A percentile compares a stretch with the other conserved stretches of the same genome.
Evolutionary conservation across 2,113 vertebrate genomes (phyloP).

Genomic region (Bufo gargarizans): DNA sequence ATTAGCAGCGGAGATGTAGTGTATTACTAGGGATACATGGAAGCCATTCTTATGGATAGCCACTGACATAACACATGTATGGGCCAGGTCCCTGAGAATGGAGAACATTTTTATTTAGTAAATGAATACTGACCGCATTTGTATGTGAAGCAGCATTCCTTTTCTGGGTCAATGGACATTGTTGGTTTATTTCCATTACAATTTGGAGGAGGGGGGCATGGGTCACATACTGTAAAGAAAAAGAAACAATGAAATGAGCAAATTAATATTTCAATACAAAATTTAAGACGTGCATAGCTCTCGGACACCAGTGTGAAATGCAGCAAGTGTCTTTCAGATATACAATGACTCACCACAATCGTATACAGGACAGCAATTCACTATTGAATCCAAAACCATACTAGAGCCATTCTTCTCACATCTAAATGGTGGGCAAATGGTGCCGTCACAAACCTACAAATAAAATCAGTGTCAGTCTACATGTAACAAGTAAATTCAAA

Average conservation of each 20-base stretch:
- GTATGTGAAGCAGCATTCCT: not conserved
- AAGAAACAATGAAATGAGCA: not conserved
- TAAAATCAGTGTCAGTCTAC: not conserved
- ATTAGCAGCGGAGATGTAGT: too few species aligned
- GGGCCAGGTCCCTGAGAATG: too few species aligned
- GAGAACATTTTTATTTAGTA: too few species aligned
- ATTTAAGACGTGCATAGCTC: not conserved
- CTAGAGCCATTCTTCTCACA: not conserved
- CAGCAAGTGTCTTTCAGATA: not conserved
- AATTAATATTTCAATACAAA: not conserved
- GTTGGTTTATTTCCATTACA: not conserved
- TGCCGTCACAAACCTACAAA: not conserved
- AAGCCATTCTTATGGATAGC: too few species aligned
- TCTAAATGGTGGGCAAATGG: not conserved
- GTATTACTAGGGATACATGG: too few species aligned
- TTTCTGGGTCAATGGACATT: not conserved
- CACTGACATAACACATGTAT: too few species aligned
- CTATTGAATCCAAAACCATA: not conserved
- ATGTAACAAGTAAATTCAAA: not conserved
- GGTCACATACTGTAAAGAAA: conserved; percentile 20
- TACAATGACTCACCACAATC: not conserved
- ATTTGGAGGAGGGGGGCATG: not conserved
- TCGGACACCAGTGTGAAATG: not conserved
- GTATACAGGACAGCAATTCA: not conserved
- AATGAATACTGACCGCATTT: not conserved